Evolutionary conservation across 2,797 vertebrate genomes (phyloP), one percentile per base, ranked within the genome.

Genomic region (Coregonus ussuriensis): DNA sequence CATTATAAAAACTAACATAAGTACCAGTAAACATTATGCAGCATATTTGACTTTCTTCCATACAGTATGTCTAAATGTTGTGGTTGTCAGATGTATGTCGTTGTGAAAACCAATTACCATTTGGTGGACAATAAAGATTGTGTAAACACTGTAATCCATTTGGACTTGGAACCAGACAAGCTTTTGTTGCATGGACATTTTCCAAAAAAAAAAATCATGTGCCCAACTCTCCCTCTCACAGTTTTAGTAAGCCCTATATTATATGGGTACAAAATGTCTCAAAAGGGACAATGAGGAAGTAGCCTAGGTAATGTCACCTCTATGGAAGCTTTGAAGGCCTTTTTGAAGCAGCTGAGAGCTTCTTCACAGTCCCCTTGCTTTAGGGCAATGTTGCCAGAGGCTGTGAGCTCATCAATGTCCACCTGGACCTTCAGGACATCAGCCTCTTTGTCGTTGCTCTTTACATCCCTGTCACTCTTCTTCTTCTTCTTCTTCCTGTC

Each of bases 311-410:
- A 59, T 9, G n/a, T 81, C 0, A 87, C 85, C 78, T 86, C 85
- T 0, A 79, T 35, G 0, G 95, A 94, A n/a, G 94, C 84, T 63
- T 90, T 86, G 47, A 96, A 91, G 0, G 95, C 96, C 4, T 83
- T 89, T 78, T 89, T 95, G 82, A 97, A 97, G 82, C 81, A 86
- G 0, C 66, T 80, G 78, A 97, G 73, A 0, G 95, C 96, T 14
- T 93, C 84, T 0, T 31, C 79, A 0, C 25, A 33, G 0, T 77
- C 73, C 0, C 94, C 91, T 0, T 82, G 86, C 3, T 84, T 82
- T 37, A 97, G 86, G 0, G 95, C 95, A 65, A 0, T 51, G 0
- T 86, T 88, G 53, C 96, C 96, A 0, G 88, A 82, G 1, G 67
- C 90, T 0, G 93, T 96, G 15, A 96, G 81, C 21, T 71, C 89